Evolutionary conservation across 1,140 invertebrate genomes (phyloP).

Genomic region (Drosophila kurseongensis): DNA sequence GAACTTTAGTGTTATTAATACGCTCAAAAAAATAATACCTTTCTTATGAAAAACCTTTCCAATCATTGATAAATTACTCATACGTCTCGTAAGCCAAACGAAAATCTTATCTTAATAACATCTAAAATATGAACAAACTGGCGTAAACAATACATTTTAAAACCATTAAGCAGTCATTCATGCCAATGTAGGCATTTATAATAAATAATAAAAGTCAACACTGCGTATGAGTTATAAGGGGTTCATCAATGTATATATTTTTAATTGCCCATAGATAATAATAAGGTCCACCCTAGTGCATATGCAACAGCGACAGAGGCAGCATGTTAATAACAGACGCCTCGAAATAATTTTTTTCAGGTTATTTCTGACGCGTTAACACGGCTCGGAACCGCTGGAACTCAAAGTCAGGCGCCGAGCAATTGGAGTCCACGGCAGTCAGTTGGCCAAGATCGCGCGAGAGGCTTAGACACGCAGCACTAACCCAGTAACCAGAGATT

Average conservation of each 20-base stretch:
- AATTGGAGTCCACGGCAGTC: conserved; percentile 48
- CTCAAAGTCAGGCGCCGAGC: conserved; percentile 33
- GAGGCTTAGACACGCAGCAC: conserved; percentile 63
- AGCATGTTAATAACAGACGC: conserved; percentile 50
- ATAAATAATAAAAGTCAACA: not conserved
- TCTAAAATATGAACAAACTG: not conserved
- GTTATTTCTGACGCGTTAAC: conserved; percentile 77
- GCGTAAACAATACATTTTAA: not conserved
- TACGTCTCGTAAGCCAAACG: not conserved
- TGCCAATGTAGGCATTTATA: not conserved
- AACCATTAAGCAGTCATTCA: too few relatives aligned
- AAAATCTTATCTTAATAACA: not conserved
- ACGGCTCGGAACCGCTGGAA: conserved; percentile 37
- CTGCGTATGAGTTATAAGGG: conserved; percentile 6
- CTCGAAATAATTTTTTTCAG: conserved; percentile 55
- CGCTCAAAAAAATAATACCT: too few relatives aligned
- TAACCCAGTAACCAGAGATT: conserved; percentile 11
- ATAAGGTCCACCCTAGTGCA: conserved; percentile 23
- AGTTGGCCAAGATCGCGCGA: conserved; percentile 71
- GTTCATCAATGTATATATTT: not conserved
- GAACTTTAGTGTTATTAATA: too few relatives aligned
- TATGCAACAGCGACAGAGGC: conserved; percentile 23
- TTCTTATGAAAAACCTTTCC: not conserved
- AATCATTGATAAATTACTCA: not conserved
- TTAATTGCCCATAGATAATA: not conserved